Conservation (phyloP, 2,888 invertebrate species). For the Colletes collaris region DNA sequence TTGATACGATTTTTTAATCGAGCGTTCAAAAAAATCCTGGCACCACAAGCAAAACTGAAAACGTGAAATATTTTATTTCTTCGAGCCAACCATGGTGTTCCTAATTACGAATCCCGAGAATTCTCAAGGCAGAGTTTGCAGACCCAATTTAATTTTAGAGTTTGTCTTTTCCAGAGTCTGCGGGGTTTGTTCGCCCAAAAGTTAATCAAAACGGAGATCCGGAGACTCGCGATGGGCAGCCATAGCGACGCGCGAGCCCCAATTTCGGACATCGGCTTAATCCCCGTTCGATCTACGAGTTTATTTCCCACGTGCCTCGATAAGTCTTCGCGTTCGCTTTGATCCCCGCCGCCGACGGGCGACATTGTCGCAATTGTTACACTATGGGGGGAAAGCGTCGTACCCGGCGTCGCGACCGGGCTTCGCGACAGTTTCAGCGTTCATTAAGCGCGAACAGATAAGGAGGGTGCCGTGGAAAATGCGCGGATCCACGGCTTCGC, state of each 20-base stretch:
- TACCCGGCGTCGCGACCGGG: slow-evolving; percentile 27
- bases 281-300: slow-evolving; percentile 59
- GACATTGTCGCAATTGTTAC: slow-evolving; percentile 61
- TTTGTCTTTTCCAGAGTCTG: background rate
- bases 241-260: slow-evolving; percentile 36
- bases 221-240: slow-evolving; percentile 33
- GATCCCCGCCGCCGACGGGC: slow-evolving; percentile 50
- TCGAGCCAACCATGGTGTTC: too few species aligned
- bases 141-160: too few species aligned
- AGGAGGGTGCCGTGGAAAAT: slow-evolving; percentile 41
- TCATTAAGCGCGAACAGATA: slow-evolving; percentile 64
- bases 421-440: slow-evolving; percentile 65
- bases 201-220: background rate
- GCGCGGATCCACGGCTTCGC: slow-evolving; percentile 35
- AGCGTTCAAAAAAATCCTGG: too few species aligned
- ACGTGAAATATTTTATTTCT: too few species aligned
- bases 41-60: too few species aligned
- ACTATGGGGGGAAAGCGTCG: slow-evolving; percentile 40
- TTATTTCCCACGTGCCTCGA: slow-evolving; percentile 54
- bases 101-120: too few species aligned
- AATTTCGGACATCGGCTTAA: slow-evolving; percentile 51
- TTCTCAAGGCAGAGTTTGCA: too few species aligned
- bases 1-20: too few species aligned
- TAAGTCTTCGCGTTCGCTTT: slow-evolving; percentile 65
- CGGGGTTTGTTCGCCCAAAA: background rate